Evolutionary conservation across 1,140 invertebrate genomes (phyloP).

Genomic region (Augochlora pura): DNA sequence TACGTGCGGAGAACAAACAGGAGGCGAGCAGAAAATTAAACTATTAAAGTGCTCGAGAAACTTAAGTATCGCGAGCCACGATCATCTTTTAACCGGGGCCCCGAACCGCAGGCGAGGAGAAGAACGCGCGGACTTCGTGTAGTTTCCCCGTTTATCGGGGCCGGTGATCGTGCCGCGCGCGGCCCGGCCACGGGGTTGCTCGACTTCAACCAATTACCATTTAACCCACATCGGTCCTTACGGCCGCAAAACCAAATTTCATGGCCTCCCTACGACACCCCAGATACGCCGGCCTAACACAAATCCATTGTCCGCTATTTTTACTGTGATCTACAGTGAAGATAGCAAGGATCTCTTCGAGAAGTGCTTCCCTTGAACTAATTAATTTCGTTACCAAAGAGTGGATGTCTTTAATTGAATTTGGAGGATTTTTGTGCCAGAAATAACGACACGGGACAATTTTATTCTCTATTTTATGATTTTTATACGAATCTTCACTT

Average conservation of each 20-base stretch:
- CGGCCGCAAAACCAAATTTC: constrained; percentile 45
- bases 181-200: constrained; percentile 29
- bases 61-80: constrained; percentile 49
- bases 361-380: too few species aligned
- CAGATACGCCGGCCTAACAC: too few species aligned
- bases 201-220: constrained; percentile 68
- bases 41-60: constrained; percentile 49
- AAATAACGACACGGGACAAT: too few species aligned
- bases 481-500: too few species aligned
- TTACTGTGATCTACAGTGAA: too few species aligned
- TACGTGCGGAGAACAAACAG: constrained; percentile 23
- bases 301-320: too few species aligned
- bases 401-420: too few species aligned
- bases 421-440: too few species aligned
- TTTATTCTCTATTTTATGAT: too few species aligned
- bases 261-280: constrained; percentile 22
- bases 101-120: constrained; percentile 49
- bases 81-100: constrained; percentile 42
- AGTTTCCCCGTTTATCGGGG: constrained; percentile 58
- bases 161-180: constrained; percentile 49
- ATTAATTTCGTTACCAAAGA: too few species aligned
- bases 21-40: constrained; percentile 43
- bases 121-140: constrained; percentile 64
- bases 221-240: constrained; percentile 69
- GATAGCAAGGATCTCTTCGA: too few species aligned